Conservation (phyloP, 2,113 vertebrate species). For the Amphiprion ocellaris region DNA sequence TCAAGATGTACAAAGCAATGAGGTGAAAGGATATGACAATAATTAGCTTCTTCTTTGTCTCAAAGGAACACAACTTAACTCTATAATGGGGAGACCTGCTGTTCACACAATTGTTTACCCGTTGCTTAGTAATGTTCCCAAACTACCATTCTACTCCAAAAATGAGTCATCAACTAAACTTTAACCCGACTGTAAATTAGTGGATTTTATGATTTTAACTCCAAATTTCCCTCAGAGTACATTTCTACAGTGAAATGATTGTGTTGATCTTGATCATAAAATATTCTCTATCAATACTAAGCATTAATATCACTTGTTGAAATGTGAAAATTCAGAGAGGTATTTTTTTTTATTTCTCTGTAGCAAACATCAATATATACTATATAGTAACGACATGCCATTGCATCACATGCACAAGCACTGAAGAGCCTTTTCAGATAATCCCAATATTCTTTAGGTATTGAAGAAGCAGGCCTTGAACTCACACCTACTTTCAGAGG, state of each 20-base stretch:
- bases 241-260: neutral
- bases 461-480: neutral
- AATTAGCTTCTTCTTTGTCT: neutral
- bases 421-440: constrained; percentile 6
- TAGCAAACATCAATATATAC: neutral
- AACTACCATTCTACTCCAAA: neutral
- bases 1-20: neutral
- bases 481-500: neutral
- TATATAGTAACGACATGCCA: neutral
- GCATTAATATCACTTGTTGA: neutral
- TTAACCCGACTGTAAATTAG: neutral
- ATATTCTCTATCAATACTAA: neutral
- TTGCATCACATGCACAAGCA: neutral
- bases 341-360: neutral
- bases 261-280: neutral
- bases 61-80: neutral
- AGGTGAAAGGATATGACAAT: neutral
- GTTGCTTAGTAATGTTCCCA: neutral
- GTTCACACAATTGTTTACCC: neutral
- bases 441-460: neutral
- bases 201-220: neutral
- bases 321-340: neutral
- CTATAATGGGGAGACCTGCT: neutral
- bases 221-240: neutral
- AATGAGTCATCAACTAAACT: neutral